A percentile compares a stretch with the other conserved stretches of the same genome.
Evolutionary conservation across 2,888 invertebrate species (phyloP).

Genomic region (Tenthredo notha): DNA sequence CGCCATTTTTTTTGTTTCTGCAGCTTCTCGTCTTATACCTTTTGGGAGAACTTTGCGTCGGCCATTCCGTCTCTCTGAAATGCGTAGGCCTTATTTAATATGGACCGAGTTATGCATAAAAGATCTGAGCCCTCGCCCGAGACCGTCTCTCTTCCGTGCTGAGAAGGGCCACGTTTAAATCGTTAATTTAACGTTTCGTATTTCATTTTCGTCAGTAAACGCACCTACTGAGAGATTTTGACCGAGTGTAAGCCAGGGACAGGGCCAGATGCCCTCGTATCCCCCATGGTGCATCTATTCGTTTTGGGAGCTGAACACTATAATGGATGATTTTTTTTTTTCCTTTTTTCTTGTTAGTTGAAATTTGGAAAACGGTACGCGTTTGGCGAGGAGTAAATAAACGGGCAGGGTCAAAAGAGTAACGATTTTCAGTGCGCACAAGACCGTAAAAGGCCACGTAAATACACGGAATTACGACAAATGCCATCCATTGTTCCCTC

Average conservation of each 20-base stretch:
- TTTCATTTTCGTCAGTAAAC: slow-evolving; percentile 37
- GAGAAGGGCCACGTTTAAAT: background rate
- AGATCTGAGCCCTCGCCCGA: slow-evolving; percentile 28
- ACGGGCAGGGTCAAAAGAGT: slow-evolving; percentile 62
- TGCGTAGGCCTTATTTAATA: slow-evolving; percentile 35
- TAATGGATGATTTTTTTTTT: slow-evolving; percentile 62
- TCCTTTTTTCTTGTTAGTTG: slow-evolving; percentile 57
- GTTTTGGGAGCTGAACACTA: background rate
- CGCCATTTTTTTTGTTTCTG: slow-evolving; percentile 21
- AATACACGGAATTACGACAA: slow-evolving; percentile 57
- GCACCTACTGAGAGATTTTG: background rate
- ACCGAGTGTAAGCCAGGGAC: background rate
- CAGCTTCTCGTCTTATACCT: slow-evolving; percentile 36
- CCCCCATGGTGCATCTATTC: slow-evolving; percentile 1
- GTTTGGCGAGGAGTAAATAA: slow-evolving; percentile 65
- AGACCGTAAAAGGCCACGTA: slow-evolving; percentile 64
- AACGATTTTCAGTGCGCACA: slow-evolving; percentile 67
- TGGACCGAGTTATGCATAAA: slow-evolving; percentile 45
- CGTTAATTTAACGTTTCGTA: slow-evolving; percentile 41
- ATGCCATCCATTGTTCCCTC: slow-evolving; percentile 71
- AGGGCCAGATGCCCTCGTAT: slow-evolving; percentile 3
- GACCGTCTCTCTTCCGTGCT: background rate
- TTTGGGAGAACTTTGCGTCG: slow-evolving; percentile 21
- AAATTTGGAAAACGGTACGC: slow-evolving; percentile 62
- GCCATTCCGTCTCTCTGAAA: slow-evolving; percentile 1